These are phyloP conservation scores for Archocentrus centrarchus DNA, from an alignment of 2,113 vertebrate species.

Conservation along the genomic window DNA sequence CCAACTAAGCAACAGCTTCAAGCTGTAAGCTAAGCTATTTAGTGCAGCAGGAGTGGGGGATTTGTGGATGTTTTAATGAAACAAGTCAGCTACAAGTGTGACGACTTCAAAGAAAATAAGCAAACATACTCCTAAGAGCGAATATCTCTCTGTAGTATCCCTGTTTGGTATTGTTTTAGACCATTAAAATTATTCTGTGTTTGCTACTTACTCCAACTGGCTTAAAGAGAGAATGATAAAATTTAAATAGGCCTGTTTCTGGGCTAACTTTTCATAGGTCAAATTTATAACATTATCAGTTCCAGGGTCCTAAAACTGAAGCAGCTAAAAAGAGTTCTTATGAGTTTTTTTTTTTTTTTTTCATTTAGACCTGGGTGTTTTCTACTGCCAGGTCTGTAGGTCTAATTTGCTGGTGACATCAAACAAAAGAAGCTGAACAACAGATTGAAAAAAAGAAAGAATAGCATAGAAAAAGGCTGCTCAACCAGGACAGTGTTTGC, in stretches of 20 bases:
- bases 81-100: neutral
- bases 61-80: neutral
- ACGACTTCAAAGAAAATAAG: neutral
- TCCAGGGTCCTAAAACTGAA: neutral
- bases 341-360: neutral
- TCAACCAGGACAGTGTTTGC: neutral
- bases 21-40: constrained; percentile 18
- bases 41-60: constrained; percentile 2
- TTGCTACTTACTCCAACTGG: neutral
- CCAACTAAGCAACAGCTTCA: constrained; percentile 1
- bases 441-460: neutral
- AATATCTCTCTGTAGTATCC: neutral
- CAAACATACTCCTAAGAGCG: neutral
- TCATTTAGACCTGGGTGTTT: neutral
- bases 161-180: neutral
- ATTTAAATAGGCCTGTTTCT: neutral
- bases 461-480: neutral
- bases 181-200: neutral
- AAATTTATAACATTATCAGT: neutral
- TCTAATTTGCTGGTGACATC: neutral
- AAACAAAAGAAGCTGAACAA: neutral
- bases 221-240: neutral
- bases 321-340: neutral
- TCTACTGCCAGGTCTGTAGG: neutral
- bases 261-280: neutral